phyloP scores from a whole-genome alignment of 2,888 invertebrate genomes.

The Rotaria sp. region DNA sequence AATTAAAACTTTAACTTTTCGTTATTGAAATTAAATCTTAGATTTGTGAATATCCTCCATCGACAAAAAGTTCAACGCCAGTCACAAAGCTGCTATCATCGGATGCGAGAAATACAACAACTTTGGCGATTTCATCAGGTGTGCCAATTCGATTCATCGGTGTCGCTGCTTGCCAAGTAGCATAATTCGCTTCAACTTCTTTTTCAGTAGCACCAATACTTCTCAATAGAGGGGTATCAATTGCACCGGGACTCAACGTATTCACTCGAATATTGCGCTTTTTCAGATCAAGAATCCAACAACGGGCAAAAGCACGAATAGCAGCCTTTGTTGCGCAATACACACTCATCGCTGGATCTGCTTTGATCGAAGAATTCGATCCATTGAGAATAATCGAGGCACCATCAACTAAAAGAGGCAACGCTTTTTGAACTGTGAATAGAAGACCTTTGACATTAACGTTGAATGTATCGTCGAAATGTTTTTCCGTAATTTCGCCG shows the following conservation, averaged over 20 bases:
- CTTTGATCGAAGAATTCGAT: background rate
- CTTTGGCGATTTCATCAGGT: slow-evolving; percentile 6
- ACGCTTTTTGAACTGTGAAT: background rate
- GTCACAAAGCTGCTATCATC: slow-evolving; percentile 12
- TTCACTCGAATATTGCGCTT: slow-evolving; percentile 7
- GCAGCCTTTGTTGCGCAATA: slow-evolving; percentile 3
- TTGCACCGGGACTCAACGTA: background rate
- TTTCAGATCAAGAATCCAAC: background rate
- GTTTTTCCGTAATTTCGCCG: background rate
- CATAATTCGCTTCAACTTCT: background rate
- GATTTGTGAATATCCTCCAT: background rate
- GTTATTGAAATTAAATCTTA: background rate
- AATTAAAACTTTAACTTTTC: no score
- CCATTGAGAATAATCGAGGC: slow-evolving; percentile 2
- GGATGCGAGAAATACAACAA: background rate
- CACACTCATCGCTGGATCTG: background rate
- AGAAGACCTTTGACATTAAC: background rate
- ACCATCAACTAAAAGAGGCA: background rate
- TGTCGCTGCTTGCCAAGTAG: background rate
- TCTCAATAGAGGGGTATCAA: background rate
- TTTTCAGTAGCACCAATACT: background rate
- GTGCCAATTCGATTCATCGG: background rate
- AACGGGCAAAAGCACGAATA: background rate
- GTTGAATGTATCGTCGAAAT: slow-evolving; percentile 13
- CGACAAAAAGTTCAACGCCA: slow-evolving; percentile 19